A percentile compares a stretch with the other conserved stretches of the same genome.
phyloP scores from a whole-genome alignment of 2,888 invertebrate species.

The Lymantria dispar region DNA sequence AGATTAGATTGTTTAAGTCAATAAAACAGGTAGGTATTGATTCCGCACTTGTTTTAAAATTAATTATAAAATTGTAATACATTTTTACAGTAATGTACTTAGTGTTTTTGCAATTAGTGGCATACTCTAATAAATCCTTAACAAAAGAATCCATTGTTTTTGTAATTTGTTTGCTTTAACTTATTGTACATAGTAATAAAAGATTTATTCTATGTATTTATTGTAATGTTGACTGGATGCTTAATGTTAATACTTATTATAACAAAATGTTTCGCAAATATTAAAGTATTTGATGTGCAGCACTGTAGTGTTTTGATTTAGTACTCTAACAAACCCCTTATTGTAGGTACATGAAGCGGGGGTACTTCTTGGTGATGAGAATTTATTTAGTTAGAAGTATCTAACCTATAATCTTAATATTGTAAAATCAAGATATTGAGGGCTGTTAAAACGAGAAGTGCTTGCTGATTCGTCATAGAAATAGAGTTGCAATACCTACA shows the following conservation, averaged over 20 bases:
- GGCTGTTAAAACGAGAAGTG: too few relatives aligned
- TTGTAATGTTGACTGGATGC: conserved; percentile 16
- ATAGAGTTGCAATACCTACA: too few relatives aligned
- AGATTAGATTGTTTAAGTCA: conserved; percentile 81
- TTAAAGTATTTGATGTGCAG: conserved; percentile 42
- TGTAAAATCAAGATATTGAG: too few relatives aligned
- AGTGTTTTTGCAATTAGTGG: conserved; percentile 11
- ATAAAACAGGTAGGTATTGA: conserved; percentile 32
- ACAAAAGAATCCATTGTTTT: conserved; percentile 5
- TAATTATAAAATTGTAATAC: conserved; percentile 22
- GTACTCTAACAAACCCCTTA: conserved; percentile 28
- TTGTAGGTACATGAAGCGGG: too few relatives aligned
- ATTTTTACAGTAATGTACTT: conserved; percentile 30
- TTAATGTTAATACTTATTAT: conserved; percentile 9
- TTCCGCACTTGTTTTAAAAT: conserved; percentile 38
- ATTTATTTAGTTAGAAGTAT: too few relatives aligned
- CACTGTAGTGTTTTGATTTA: conserved; percentile 35
- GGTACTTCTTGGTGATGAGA: too few relatives aligned
- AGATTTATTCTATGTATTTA: conserved; percentile 20
- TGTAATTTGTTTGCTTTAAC: conserved; percentile 16
- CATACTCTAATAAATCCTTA: background rate
- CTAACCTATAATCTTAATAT: too few relatives aligned
- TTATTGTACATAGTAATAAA: conserved; percentile 41
- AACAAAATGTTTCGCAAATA: conserved; percentile 35
- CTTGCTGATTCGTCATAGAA: too few relatives aligned